Base-by-base conservation (phyloP, 1,140 invertebrate species). In the Leptinotarsa undecemlineata region DNA sequence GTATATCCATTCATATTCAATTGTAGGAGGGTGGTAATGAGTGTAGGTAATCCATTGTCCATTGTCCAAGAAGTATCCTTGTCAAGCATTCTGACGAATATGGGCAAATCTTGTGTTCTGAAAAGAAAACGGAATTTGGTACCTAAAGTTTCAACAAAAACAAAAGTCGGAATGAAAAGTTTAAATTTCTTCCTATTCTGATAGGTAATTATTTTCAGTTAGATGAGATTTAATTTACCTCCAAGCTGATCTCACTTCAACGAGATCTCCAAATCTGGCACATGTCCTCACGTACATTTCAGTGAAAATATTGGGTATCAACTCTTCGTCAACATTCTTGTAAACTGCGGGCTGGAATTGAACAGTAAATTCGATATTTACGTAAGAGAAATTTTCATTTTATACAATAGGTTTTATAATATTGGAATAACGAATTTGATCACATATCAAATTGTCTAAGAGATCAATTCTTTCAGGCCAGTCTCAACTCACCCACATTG, bases 1-100 rank as follows among this genome's bases (percentile, higher is more conserved):
- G 92, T 89, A 85, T 97, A 97, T 5, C 96, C 96, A 77, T 93
- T 90, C 60, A 96, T 83, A 78, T 95, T 95, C 87, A 94, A 90
- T 78, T 92, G 91, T 3, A 97, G 84, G 0, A 93, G 84, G 3
- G 93, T 93, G 0, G 95, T 94, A 57, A 98, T 91, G 8, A 98
- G 81, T 0, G 94, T 93, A 0, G 89, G 86, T 1, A 93, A 81
- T 21, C 96, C 96, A 84, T 96, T 95, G 75, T 93, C 89, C 77
- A 90, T 87, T 4, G 89, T 90, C 95, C 95, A 98, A 63, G 86
- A 88, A 0, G 94, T 93, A 82, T 94, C 90, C 80, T 92, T 96
- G 85, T 98, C 96, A 11, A 96, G 88, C 91, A 98, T 96, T 61
- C 96, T 89, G 1, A 96, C 89, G 84, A 96, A 96, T 51, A 96